Base-by-base conservation (phyloP, 2,797 vertebrate genomes). In the Halcyon leucocephala region DNA sequence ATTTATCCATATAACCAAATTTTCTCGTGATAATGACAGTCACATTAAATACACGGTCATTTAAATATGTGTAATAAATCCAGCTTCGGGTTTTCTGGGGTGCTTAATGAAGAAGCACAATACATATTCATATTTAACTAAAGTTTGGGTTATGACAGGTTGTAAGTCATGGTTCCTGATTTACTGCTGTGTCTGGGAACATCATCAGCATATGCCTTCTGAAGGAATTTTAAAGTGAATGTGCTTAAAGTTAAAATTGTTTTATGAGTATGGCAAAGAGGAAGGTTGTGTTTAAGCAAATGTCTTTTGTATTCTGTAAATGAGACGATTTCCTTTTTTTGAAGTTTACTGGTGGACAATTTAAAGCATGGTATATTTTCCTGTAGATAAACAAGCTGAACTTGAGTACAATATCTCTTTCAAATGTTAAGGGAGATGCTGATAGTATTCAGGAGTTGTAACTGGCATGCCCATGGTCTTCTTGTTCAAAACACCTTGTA, bases 381-480 rank as follows among this genome's bases (percentile, higher is more conserved):
- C 8, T 93, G 46, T 78, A 82, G 66, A 93, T 95, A 93, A 97
- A 86, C 49, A 96, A 97, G 58, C 62, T 96, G 90, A 93, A 93
- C 54, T 86, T 94, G 67, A 71, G 49, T 85, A 77, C 80, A 88
- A 51, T 86, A 86, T 58, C 92, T 62, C 73, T 90, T 94, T 93
- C 73, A 77, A 77, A 91, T 80, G 62, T 73, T 90, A 92, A 88
- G 61, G 80, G 69, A 90, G 74, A 90, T 95, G 62, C 86, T 95
- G 46, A 29, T 33, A 74, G 67, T 94, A 86, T 77, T 79, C 60
- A 90, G 5, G 37, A 64, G 33, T 72, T 82, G 44, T 90, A 88
- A 94, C 92, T 60, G 87, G n/a, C 62, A 46, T 84, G 74, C 83
- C 84, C 52, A 39, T 92, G 67, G 88, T 88, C 85, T 86, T 35